A percentile compares a stretch with the other conserved stretches of the same genome.
Conservation (phyloP, 2,797 vertebrate species). For the Ctenopoma multispine region DNA sequence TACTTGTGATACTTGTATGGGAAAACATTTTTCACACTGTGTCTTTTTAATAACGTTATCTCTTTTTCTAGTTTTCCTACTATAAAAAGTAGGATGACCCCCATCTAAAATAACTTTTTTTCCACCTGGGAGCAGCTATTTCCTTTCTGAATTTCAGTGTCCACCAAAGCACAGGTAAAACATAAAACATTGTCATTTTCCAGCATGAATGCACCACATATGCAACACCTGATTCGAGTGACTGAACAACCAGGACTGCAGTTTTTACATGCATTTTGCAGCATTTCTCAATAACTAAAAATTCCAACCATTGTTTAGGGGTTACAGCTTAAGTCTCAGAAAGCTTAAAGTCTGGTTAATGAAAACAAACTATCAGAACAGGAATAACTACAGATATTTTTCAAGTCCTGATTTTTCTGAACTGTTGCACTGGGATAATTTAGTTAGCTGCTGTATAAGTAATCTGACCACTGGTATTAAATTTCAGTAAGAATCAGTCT, state of each 20-base stretch:
- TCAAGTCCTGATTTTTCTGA: neutral
- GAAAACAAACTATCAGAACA: neutral
- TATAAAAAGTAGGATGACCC: too few species aligned
- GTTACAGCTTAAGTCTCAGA: too few species aligned
- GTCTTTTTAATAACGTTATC: neutral
- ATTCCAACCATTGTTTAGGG: too few species aligned
- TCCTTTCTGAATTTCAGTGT: neutral
- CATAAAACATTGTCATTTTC: constrained; percentile 1
- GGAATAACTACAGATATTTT: neutral
- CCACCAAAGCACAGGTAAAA: neutral
- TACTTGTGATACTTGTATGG: too few species aligned
- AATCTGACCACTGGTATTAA: neutral
- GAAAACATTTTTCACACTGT: too few species aligned
- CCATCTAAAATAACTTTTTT: neutral
- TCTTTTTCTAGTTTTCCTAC: too few species aligned
- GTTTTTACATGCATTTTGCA: too few species aligned
- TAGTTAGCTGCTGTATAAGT: neutral
- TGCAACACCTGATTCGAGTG: neutral
- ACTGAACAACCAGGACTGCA: too few species aligned
- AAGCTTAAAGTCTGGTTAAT: too few species aligned
- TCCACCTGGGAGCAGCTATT: neutral
- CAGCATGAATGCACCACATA: neutral
- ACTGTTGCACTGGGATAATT: neutral
- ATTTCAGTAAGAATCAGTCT: neutral
- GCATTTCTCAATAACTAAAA: too few species aligned